Percentiles rank a stretch among this genome's conserved stretches.
Conservation (phyloP, 2,113 vertebrate genomes). For the Rhizomys pruinosus region DNA sequence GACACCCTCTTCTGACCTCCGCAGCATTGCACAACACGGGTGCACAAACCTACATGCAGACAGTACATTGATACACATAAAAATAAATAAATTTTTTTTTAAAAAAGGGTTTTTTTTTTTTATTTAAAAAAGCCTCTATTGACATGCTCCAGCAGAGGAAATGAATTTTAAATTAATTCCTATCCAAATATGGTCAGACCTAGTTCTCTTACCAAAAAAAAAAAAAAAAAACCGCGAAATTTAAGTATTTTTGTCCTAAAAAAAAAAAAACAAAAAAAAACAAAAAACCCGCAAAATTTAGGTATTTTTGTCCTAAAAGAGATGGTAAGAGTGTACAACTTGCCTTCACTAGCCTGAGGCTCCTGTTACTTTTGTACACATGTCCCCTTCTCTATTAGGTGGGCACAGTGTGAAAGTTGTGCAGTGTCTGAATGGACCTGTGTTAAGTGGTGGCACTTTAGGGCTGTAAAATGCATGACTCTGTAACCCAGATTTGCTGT, state of each 20-base stretch:
- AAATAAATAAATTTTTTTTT: no score
- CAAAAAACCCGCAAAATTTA: constrained; percentile 34
- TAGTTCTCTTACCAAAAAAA: constrained; percentile 36
- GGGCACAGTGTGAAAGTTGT: constrained; percentile 44
- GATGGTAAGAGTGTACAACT: neutral
- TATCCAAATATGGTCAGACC: neutral
- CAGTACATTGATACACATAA: no score
- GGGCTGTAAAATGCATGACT: constrained; percentile 74
- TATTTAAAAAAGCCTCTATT: neutral
- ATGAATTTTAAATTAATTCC: constrained; percentile 33
- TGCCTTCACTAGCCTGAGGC: neutral
- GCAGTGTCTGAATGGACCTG: constrained; percentile 76
- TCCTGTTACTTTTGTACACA: neutral
- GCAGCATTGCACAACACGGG: no score
- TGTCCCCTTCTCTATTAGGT: neutral
- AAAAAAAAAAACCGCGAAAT: constrained; percentile 28
- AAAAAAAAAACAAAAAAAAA: neutral
- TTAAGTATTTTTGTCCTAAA: constrained; percentile 15
- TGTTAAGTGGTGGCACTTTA: constrained; percentile 77
- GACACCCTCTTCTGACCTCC: no score
- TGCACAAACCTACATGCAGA: no score
- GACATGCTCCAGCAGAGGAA: neutral
- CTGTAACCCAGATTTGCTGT: constrained; percentile 81
- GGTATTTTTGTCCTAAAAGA: constrained; percentile 16
- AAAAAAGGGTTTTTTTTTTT: no score